Percentiles rank a stretch among this genome's conserved stretches.
phyloP scores from a whole-genome alignment of 2,113 vertebrate species.

The Neolamprologus hecqui region DNA sequence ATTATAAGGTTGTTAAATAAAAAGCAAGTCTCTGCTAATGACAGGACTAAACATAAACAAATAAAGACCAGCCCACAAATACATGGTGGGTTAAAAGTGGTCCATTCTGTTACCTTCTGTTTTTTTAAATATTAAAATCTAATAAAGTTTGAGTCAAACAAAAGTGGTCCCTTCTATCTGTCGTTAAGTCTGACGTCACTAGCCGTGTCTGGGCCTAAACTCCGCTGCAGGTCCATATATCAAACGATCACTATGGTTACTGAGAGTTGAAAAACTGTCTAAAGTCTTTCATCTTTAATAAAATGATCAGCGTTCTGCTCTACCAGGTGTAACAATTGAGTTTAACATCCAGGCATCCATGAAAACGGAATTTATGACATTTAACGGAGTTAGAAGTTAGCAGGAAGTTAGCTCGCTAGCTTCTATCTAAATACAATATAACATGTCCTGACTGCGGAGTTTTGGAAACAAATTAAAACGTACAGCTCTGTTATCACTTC shows the following conservation, averaged over 20 bases:
- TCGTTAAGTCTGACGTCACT: background rate
- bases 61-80: background rate
- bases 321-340: background rate
- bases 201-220: rapidly evolving
- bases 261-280: background rate
- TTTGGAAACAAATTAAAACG: rapidly evolving
- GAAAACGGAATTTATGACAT: background rate
- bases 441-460: rapidly evolving
- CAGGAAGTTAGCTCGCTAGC: rapidly evolving
- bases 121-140: background rate
- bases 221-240: background rate
- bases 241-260: background rate
- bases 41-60: background rate
- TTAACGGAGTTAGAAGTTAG: background rate
- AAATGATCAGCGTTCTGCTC: background rate
- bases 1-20: background rate
- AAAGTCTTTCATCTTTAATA: background rate
- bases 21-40: background rate
- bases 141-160: background rate
- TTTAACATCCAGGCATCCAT: background rate
- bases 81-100: background rate
- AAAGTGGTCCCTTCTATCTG: rapidly evolving
- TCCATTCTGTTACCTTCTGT: background rate
- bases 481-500: background rate
- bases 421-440: background rate